A percentile compares a stretch with the other conserved stretches of the same genome.
Conservation (phyloP, 2,797 vertebrate species). For the Coilia nasus region DNA sequence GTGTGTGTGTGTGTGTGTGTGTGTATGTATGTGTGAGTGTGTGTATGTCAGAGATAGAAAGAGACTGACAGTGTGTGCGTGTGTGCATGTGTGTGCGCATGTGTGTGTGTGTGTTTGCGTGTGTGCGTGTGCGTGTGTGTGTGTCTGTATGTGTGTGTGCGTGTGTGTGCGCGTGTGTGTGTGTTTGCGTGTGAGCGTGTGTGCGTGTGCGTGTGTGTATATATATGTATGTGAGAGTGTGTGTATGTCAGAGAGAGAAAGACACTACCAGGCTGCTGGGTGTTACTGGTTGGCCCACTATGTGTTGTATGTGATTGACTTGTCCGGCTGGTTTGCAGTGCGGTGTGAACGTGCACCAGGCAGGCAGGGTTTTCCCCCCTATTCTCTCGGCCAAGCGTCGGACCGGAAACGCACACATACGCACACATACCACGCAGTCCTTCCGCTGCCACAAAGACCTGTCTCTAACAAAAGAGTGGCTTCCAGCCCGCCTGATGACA, state of each 20-base stretch:
- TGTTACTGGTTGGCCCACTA: constrained; percentile 21
- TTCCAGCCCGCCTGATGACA: too few relatives aligned
- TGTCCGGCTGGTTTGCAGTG: background rate
- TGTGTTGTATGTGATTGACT: background rate
- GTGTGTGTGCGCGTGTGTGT: background rate
- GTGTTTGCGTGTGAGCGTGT: too few relatives aligned
- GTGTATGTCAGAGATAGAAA: too few relatives aligned
- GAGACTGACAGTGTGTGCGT: constrained; percentile 29
- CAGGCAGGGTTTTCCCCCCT: background rate
- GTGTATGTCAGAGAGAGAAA: background rate
- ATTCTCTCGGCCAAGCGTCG: too few relatives aligned
- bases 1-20: too few relatives aligned
- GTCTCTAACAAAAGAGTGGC: too few relatives aligned
- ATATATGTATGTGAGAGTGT: too few relatives aligned
- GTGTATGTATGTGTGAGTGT: constrained; percentile 19
- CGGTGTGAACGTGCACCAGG: background rate
- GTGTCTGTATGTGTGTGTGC: constrained; percentile 7
- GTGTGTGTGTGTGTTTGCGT: background rate
- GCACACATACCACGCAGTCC: too few relatives aligned
- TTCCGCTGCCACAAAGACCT: too few relatives aligned
- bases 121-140: constrained; percentile 6
- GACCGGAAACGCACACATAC: too few relatives aligned
- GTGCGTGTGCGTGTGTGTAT: too few relatives aligned
- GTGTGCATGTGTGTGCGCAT: background rate
- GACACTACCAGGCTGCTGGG: background rate